Evolutionary conservation across 2,113 vertebrate species (phyloP).

Genomic region (Aegypius monachus): DNA sequence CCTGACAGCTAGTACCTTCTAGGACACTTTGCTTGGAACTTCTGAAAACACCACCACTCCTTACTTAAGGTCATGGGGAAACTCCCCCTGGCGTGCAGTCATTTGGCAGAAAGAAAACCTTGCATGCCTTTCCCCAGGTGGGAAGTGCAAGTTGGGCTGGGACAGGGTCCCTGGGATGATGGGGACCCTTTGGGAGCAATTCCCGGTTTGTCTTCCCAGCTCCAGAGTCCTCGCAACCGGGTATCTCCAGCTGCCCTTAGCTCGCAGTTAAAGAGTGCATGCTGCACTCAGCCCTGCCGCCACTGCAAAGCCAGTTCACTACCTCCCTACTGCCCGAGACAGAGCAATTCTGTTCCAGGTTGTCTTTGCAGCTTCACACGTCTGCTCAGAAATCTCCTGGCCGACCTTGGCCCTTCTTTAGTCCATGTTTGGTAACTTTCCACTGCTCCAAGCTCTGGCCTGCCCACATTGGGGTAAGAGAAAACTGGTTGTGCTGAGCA

Average conservation of each 20-base stretch:
- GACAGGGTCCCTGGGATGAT: neutral
- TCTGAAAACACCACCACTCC: neutral
- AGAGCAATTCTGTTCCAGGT: neutral
- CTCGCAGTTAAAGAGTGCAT: fast-evolving
- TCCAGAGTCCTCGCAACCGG: neutral
- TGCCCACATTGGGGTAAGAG: neutral
- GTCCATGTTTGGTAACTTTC: constrained; percentile 50
- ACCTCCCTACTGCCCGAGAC: neutral
- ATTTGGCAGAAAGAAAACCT: neutral
- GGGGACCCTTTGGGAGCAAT: neutral
- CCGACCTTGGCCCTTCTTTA: constrained; percentile 59
- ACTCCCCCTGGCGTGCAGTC: fast-evolving
- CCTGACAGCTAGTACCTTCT: neutral
- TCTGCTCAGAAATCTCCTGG: constrained; percentile 25
- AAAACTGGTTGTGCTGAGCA: constrained; percentile 63
- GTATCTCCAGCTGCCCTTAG: fast-evolving
- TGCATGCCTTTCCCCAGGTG: neutral
- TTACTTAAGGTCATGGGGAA: neutral
- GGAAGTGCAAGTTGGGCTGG: neutral
- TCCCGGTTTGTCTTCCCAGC: neutral
- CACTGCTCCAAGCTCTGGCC: constrained; percentile 9
- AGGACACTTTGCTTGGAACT: neutral
- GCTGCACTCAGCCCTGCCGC: neutral
- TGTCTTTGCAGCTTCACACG: neutral
- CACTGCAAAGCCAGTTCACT: fast-evolving